Evolutionary conservation across 2,113 vertebrate species (phyloP).

Genomic region (Melanerpes formicivorus): DNA sequence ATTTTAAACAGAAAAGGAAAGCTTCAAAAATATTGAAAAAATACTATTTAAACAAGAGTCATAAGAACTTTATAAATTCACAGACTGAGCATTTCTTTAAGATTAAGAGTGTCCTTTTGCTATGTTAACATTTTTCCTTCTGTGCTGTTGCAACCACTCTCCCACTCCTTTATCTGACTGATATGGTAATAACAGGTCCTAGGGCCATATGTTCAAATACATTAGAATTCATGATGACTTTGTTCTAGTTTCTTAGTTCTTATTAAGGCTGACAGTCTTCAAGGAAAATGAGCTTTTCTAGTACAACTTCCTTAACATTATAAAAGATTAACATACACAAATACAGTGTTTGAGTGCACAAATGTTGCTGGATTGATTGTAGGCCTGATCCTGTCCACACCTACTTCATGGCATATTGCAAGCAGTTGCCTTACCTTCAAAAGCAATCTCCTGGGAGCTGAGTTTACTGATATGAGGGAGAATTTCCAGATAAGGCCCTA

Average conservation of each 20-base stretch:
- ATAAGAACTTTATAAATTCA: not conserved
- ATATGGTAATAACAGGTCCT: conserved; percentile 70
- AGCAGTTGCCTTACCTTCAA: not conserved
- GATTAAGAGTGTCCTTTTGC: conserved; percentile 29
- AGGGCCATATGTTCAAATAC: conserved; percentile 69
- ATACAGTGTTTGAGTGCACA: not conserved
- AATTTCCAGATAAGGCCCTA: not conserved
- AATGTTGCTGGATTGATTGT: not conserved
- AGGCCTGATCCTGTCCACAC: not conserved
- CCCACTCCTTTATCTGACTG: conserved; percentile 67
- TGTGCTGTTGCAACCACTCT: conserved; percentile 47
- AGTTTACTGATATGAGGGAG: not conserved
- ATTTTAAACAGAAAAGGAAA: not conserved
- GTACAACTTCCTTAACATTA: not conserved
- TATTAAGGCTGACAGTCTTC: conserved; percentile 45
- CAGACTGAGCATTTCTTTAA: conserved; percentile 31
- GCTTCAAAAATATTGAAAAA: not conserved
- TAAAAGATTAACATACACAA: not conserved
- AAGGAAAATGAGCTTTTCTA: conserved; percentile 26
- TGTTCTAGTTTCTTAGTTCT: conserved; percentile 55
- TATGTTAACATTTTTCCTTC: conserved; percentile 57
- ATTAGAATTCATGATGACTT: conserved; percentile 66
- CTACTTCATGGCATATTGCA: not conserved
- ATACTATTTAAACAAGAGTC: not conserved
- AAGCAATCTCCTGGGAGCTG: not conserved